Evolutionary conservation across 35 echinoderm and acorn worm species (phyloP).

Genomic region (Heliocidaris tuberculata): DNA sequence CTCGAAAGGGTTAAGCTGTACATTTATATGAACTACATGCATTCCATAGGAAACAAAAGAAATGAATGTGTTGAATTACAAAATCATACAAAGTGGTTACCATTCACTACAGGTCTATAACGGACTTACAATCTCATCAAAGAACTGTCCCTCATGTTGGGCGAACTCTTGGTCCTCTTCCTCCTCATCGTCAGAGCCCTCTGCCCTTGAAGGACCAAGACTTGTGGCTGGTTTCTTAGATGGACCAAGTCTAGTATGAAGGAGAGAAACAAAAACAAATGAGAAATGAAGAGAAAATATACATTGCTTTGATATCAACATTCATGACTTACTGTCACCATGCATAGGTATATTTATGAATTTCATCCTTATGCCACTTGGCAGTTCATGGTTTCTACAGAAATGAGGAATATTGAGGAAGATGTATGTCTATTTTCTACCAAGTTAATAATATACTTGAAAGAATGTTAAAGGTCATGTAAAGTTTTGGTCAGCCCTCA

Average conservation of each 20-base stretch:
- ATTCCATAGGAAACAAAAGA: no score
- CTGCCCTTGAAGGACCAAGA: slow-evolving; percentile 65
- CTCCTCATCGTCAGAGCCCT: slow-evolving; percentile 75
- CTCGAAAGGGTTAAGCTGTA: no score
- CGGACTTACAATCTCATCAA: slow-evolving; percentile 77
- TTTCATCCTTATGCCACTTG: no score
- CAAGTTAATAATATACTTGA: neutral
- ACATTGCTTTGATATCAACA: neutral
- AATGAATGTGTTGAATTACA: no score
- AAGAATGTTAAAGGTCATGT: no score
- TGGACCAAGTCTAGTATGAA: slow-evolving; percentile 22
- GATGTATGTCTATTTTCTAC: neutral
- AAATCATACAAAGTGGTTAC: no score
- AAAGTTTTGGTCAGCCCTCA: no score
- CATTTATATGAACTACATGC: no score
- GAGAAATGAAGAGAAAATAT: neutral
- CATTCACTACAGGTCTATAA: neutral
- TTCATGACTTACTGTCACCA: neutral
- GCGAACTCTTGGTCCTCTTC: slow-evolving; percentile 62
- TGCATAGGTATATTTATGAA: neutral
- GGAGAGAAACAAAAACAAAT: neutral
- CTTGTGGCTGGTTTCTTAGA: slow-evolving; percentile 59
- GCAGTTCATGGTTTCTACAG: neutral
- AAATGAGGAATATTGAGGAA: neutral
- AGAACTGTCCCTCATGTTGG: slow-evolving; percentile 61